Evolutionary conservation across 2,113 vertebrate genomes (phyloP).

Genomic region (Coptodon rendalli): DNA sequence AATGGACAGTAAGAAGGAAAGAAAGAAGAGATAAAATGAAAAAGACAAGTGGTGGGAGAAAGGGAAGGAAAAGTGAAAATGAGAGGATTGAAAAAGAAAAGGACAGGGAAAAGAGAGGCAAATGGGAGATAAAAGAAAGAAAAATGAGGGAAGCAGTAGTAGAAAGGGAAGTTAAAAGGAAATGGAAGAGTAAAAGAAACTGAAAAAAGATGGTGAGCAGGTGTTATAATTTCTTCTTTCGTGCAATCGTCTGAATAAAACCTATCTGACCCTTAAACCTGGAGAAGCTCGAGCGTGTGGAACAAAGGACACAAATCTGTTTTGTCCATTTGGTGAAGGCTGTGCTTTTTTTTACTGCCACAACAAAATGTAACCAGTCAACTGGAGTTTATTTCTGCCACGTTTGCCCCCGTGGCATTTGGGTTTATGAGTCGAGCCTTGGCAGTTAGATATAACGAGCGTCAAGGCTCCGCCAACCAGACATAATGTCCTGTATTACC

Average conservation of each 20-base stretch:
- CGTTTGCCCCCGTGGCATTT: conserved; percentile 4
- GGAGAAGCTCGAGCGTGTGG: not conserved
- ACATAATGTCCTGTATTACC: not conserved
- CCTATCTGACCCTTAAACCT: not conserved
- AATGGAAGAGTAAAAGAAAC: not conserved
- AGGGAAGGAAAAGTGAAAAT: not conserved
- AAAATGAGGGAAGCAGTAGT: not conserved
- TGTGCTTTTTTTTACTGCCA: not conserved
- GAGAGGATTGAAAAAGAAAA: too few relatives aligned
- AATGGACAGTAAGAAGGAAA: not conserved
- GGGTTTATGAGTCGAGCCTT: not conserved
- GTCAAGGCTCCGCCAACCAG: not conserved
- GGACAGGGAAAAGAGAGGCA: not conserved
- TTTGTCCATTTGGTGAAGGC: not conserved
- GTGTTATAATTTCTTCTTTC: not conserved
- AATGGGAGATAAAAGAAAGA: not conserved
- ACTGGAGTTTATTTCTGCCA: not conserved
- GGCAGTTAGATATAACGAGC: not conserved
- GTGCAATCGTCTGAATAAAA: not conserved
- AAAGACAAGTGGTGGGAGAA: not conserved
- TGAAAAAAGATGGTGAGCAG: not conserved
- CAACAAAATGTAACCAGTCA: not conserved
- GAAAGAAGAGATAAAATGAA: not conserved
- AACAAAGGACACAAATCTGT: not conserved
- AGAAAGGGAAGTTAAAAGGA: not conserved